phyloP scores from a whole-genome alignment of 2,797 vertebrate genomes.

The Sphenopsis melanotis region DNA sequence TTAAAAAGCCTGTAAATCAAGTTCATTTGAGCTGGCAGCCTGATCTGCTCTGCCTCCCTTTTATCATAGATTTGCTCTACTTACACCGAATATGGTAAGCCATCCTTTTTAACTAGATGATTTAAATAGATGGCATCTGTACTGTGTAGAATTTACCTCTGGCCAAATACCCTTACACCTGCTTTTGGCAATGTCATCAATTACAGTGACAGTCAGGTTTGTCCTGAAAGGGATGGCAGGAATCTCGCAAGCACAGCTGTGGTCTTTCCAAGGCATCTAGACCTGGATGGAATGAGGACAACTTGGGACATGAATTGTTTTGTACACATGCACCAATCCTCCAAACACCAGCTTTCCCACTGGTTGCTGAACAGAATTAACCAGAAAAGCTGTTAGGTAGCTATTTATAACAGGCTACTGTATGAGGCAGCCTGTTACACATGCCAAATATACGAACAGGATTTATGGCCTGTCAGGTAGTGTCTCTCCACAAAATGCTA shows the following conservation, averaged over 20 bases:
- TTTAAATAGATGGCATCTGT: not conserved
- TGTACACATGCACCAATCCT: not conserved
- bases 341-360: not conserved
- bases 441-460: not conserved
- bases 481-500: not conserved
- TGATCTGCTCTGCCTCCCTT: not conserved
- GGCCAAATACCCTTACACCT: not conserved
- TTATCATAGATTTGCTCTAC: not conserved
- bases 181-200: not conserved
- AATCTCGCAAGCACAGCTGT: not conserved
- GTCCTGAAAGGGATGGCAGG: not conserved
- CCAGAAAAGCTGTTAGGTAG: not conserved
- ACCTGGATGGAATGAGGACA: not conserved
- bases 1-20: constrained; percentile 7
- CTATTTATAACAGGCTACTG: not conserved
- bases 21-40: not conserved
- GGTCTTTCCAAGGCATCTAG: not conserved
- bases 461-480: not conserved
- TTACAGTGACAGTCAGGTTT: not conserved
- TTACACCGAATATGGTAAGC: not conserved
- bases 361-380: not conserved
- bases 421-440: not conserved
- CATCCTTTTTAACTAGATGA: not conserved
- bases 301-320: not conserved
- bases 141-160: not conserved